A percentile compares a stretch with the other conserved stretches of the same genome.
Conservation (phyloP, 1,140 invertebrate species). For the Aradophagus sp. region DNA sequence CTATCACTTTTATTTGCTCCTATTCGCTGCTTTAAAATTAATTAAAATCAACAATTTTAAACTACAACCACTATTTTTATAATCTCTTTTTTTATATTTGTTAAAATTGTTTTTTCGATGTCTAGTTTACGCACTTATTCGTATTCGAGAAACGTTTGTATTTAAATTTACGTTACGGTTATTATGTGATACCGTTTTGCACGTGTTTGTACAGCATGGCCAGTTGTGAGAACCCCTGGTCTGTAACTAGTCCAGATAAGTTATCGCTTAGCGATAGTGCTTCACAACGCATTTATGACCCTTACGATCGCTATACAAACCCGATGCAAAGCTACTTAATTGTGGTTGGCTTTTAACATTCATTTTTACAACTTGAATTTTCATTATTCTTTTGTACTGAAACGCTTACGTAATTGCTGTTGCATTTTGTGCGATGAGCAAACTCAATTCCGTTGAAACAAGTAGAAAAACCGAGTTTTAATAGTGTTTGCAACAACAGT, state of each 20-base stretch:
- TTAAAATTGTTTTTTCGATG: constrained; percentile 13
- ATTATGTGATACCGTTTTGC: constrained; percentile 33
- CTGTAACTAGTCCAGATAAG: constrained; percentile 73
- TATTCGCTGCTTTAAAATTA: too few relatives aligned
- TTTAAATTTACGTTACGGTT: constrained; percentile 20
- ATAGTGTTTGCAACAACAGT: too few relatives aligned
- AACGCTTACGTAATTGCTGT: too few relatives aligned
- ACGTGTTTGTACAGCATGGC: constrained; percentile 43
- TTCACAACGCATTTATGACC: constrained; percentile 63
- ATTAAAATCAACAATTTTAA: too few relatives aligned
- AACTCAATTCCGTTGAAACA: too few relatives aligned
- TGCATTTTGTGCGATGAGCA: too few relatives aligned
- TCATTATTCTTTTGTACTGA: not conserved
- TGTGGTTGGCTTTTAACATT: constrained; percentile 27
- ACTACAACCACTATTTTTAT: too few relatives aligned
- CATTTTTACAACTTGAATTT: constrained; percentile 8
- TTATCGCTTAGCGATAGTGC: constrained; percentile 69
- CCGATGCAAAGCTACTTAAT: constrained; percentile 34
- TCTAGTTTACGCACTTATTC: not conserved
- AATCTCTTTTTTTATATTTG: not conserved
- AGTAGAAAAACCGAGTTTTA: too few relatives aligned
- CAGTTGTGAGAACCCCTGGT: constrained; percentile 66
- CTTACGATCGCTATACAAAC: constrained; percentile 51
- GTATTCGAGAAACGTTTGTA: not conserved
- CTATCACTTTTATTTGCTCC: too few relatives aligned